phyloP scores from a whole-genome alignment of 2,797 vertebrate genomes.

The Harpagifer antarcticus region DNA sequence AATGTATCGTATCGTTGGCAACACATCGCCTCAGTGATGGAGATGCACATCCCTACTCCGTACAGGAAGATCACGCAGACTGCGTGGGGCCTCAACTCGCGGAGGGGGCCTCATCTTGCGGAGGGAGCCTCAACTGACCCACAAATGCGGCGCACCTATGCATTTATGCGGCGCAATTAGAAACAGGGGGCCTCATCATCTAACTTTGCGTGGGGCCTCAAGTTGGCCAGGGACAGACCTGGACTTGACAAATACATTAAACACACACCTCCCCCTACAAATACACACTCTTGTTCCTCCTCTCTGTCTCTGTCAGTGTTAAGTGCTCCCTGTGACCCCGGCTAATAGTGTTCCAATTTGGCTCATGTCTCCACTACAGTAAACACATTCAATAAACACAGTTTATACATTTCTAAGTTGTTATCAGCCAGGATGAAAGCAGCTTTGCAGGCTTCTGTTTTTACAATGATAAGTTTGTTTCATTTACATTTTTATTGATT shows the following conservation, averaged over 20 bases:
- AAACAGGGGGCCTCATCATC: too few relatives aligned
- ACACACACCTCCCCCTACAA: conserved; percentile 6
- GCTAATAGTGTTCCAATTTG: conserved; percentile 44
- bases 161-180: too few relatives aligned
- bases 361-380: conserved; percentile 34
- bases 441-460: neutral
- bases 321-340: conserved; percentile 60
- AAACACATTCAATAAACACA: conserved; percentile 31
- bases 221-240: neutral
- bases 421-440: conserved; percentile 15
- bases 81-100: too few relatives aligned
- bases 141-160: too few relatives aligned
- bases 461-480: conserved; percentile 73
- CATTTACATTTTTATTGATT: conserved; percentile 75
- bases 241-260: conserved; percentile 30
- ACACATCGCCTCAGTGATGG: too few relatives aligned
- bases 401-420: conserved; percentile 27
- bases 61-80: too few relatives aligned
- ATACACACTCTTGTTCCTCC: conserved; percentile 36
- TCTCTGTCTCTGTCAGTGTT: conserved; percentile 61
- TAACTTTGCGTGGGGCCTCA: too few relatives aligned
- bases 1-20: too few relatives aligned
- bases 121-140: too few relatives aligned
- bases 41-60: too few relatives aligned
- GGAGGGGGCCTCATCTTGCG: too few relatives aligned